Percentiles rank a stretch among this genome's conserved stretches.
phyloP scores from a whole-genome alignment of 2,797 vertebrate species.

The Cyclopterus lumpus region DNA sequence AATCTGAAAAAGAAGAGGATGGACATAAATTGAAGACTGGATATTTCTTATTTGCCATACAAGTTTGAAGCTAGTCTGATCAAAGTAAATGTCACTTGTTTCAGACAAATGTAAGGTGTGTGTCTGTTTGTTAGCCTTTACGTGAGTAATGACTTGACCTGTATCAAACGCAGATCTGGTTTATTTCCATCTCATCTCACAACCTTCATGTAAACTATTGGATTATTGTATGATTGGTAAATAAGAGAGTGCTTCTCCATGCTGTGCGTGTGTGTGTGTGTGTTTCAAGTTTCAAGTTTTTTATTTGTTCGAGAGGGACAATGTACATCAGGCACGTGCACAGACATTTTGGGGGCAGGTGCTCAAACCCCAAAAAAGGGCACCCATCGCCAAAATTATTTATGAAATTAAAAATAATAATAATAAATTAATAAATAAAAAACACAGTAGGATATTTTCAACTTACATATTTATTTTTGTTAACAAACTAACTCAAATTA shows the following conservation, averaged over 20 bases:
- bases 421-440: too few species aligned
- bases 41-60: background rate
- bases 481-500: too few species aligned
- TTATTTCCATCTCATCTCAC: background rate
- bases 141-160: background rate
- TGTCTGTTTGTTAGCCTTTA: background rate
- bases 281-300: too few species aligned
- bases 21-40: background rate
- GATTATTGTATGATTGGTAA: background rate
- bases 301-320: too few species aligned
- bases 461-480: too few species aligned
- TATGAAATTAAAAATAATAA: too few species aligned
- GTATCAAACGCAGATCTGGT: background rate
- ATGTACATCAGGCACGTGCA: too few species aligned
- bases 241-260: background rate
- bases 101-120: background rate
- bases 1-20: slow-evolving; percentile 1
- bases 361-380: too few species aligned
- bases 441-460: too few species aligned
- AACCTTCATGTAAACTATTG: background rate
- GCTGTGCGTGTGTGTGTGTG: too few species aligned
- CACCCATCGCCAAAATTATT: too few species aligned
- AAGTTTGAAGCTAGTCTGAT: background rate
- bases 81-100: slow-evolving; percentile 43
- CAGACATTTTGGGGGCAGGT: too few species aligned